phyloP scores from a whole-genome alignment of 1,140 invertebrate species.

The Episyrphus balteatus region DNA sequence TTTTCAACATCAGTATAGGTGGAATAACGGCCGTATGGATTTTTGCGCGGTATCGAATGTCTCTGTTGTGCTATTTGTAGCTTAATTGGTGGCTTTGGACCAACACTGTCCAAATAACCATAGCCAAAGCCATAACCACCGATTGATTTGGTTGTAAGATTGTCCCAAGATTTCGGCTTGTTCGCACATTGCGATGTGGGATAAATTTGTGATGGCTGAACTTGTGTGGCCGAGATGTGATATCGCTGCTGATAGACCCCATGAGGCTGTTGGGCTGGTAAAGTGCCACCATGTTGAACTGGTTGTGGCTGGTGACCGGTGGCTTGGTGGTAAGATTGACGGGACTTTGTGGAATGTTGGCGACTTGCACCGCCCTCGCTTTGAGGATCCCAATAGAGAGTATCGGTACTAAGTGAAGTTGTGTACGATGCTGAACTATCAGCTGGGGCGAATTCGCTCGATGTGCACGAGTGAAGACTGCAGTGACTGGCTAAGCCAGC shows the following conservation, averaged over 20 bases:
- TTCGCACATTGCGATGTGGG: constrained; percentile 42
- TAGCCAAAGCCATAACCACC: constrained; percentile 76
- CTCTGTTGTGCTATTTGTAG: constrained; percentile 43
- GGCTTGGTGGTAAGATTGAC: constrained; percentile 29
- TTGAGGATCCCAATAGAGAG: constrained; percentile 65
- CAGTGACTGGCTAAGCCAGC: constrained; percentile 59
- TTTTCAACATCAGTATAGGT: constrained; percentile 36
- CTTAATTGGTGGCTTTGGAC: constrained; percentile 41
- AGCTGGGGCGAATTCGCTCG: constrained; percentile 53
- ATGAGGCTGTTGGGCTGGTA: constrained; percentile 30
- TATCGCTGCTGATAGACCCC: constrained; percentile 26
- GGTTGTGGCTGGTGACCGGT: constrained; percentile 9
- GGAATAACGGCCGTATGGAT: constrained; percentile 38
- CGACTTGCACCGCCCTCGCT: constrained; percentile 32
- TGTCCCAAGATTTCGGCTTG: constrained; percentile 79
- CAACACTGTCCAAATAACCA: constrained; percentile 59
- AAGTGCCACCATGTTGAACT: constrained; percentile 18
- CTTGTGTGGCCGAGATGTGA: constrained; percentile 38
- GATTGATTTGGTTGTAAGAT: constrained; percentile 68
- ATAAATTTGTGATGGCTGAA: constrained; percentile 39
- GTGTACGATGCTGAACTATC: constrained; percentile 62
- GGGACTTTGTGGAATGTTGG: constrained; percentile 33
- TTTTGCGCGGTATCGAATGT: constrained; percentile 39
- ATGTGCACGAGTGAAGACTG: constrained; percentile 67
- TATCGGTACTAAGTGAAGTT: constrained; percentile 72